Percentiles rank a stretch among this genome's conserved stretches.
phyloP scores from a whole-genome alignment of 2,113 vertebrate genomes.

The Eurystomus gularis region DNA sequence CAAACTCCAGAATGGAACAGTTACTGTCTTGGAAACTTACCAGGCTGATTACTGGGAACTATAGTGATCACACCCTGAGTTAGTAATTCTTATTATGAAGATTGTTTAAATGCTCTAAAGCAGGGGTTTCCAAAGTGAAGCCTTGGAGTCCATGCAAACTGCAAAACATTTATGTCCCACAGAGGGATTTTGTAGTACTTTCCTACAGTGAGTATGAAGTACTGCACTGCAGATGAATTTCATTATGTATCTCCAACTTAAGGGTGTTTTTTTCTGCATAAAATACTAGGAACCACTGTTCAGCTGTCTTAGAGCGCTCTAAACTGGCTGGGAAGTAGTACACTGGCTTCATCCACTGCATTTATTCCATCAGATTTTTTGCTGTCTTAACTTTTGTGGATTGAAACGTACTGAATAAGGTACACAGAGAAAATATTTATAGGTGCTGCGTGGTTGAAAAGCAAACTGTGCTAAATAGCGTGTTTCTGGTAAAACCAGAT shows the following conservation, averaged over 20 bases:
- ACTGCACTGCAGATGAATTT: constrained; percentile 52
- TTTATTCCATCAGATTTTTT: neutral
- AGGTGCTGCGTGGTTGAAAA: neutral
- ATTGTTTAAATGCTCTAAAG: neutral
- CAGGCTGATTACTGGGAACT: neutral
- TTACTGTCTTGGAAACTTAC: neutral
- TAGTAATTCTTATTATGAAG: neutral
- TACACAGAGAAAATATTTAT: neutral
- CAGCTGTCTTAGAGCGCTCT: neutral
- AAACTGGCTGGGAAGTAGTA: neutral
- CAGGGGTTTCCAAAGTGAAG: neutral
- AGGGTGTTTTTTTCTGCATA: neutral
- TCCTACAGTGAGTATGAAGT: neutral
- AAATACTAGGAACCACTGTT: neutral
- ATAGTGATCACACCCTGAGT: neutral
- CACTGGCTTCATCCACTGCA: neutral
- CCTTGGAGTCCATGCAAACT: neutral
- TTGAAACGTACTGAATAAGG: neutral
- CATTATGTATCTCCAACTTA: neutral
- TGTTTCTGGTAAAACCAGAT: neutral
- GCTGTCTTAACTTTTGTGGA: neutral
- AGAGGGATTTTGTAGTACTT: neutral
- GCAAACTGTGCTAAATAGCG: neutral
- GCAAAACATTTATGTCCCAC: neutral
- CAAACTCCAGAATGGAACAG: neutral